Conservation (phyloP, 2,113 vertebrate genomes). For the Panurus biarmicus region DNA sequence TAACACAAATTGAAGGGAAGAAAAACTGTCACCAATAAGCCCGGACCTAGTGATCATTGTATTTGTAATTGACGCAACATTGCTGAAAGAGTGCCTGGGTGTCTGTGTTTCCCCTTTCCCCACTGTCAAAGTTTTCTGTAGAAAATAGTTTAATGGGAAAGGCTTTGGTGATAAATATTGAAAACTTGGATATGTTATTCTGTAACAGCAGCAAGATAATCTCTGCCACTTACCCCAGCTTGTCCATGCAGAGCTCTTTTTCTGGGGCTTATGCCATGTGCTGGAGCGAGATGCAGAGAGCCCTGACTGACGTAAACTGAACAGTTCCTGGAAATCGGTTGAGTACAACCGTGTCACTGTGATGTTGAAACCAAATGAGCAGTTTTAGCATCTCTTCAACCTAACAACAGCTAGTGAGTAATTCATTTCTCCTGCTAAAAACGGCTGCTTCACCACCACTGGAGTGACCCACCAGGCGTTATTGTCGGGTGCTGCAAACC, state of each 20-base stretch:
- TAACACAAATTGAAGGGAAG: slow-evolving; percentile 28
- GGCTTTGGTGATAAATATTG: not conserved
- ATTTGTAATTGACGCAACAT: not conserved
- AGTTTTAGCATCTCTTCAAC: not conserved
- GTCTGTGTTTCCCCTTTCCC: not conserved
- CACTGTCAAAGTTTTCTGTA: not conserved
- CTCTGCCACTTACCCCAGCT: not conserved
- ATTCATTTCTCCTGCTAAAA: not conserved
- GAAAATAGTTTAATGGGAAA: not conserved
- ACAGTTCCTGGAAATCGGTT: slow-evolving; percentile 22
- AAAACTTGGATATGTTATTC: not conserved
- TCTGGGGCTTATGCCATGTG: not conserved
- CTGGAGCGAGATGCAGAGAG: not conserved
- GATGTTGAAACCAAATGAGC: slow-evolving; percentile 11
- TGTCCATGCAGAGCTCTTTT: not conserved
- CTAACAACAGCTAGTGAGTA: not conserved
- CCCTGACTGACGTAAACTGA: not conserved
- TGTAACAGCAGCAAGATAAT: not conserved
- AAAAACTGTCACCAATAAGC: slow-evolving; percentile 22
- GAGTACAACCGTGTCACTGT: not conserved
- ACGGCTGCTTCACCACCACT: not conserved
- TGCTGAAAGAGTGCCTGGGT: not conserved
- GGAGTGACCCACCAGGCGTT: not conserved
- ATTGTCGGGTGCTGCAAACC: not conserved
- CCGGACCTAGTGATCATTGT: not conserved